Base-by-base conservation (phyloP, 2,797 vertebrate genomes). In the Sandelia bainsii region DNA sequence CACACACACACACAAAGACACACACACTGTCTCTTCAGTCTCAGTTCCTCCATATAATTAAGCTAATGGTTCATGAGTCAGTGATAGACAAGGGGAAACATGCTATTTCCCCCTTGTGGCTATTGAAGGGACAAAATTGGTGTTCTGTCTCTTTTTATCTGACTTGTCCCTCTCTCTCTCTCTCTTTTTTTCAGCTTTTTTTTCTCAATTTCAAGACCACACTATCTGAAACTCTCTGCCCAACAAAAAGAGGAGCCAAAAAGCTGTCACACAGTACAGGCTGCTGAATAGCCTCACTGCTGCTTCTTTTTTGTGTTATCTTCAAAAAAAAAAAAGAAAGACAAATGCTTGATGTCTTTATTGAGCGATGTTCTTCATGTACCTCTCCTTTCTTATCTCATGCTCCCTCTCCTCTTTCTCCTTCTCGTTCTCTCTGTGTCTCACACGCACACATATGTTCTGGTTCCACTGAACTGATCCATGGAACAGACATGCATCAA, bases 1-100 rank as follows among this genome's bases (percentile, higher is more conserved):
- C 37, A 25, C 3, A 57, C 42, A 61, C 45, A 56, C 62, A 69
- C 37, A 62, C 22, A 57, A 49, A 69, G 14, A 56, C 8, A 59
- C 27, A 46, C 50, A 72, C n/a, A 37, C 7, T 32, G 46, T 65
- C 77, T 81, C 39, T 64, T 70, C 69, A 57, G 56, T 79, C 63
- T 71, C 76, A 75, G 59, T 66, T 81, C 81, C 65, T 75, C 85
- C 52, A 49, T 91, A 81, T 93, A 94, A 94, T 94, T 94, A 93
- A 62, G 76, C 82, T 88, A 89, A 92, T 92, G 80, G 88, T 77
- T 89, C 88, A 87, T 78, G 85, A 92, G 85, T 87, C 91, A 87
- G 68, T 90, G 89, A 92, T 56, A 67, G 92, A 91, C 84, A 80
- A 64, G 77, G 39, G 77, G 79, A 82, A 89, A 88, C 91, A 84